These are phyloP conservation scores for Calliopsis andreniformis DNA, from an alignment of 1,140 invertebrate genomes.

Conservation along the genomic window DNA sequence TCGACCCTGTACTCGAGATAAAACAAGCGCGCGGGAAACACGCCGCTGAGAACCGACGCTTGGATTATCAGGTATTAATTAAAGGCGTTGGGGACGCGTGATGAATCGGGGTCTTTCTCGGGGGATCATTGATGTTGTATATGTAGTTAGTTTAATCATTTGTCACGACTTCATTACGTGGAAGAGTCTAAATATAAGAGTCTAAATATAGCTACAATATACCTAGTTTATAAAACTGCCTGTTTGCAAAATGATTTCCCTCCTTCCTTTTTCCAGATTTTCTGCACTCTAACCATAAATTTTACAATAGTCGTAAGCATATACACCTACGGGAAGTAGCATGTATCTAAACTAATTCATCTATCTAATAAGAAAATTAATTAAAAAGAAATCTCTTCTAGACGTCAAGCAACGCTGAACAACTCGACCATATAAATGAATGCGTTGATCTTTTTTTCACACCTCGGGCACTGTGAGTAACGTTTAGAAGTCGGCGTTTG, in stretches of 20 bases:
- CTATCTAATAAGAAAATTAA: too few species aligned
- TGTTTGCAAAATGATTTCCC: too few species aligned
- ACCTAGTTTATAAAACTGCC: too few species aligned
- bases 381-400: background rate
- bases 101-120: constrained; percentile 4
- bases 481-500: constrained; percentile 19
- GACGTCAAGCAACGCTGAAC: background rate
- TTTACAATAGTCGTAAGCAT: too few species aligned
- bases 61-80: constrained; percentile 44
- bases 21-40: constrained; percentile 9
- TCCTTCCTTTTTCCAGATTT: too few species aligned
- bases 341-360: too few species aligned
- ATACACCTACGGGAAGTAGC: too few species aligned
- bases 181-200: too few species aligned
- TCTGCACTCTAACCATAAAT: too few species aligned
- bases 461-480: background rate
- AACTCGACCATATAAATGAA: background rate
- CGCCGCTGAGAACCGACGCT: constrained; percentile 5
- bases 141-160: too few species aligned
- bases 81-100: background rate
- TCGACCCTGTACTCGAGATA: constrained; percentile 41
- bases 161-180: too few species aligned
- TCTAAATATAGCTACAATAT: too few species aligned
- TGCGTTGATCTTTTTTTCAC: constrained; percentile 12
- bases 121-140: background rate